Evolutionary conservation across 1,140 invertebrate genomes (phyloP).

Genomic region (Rhagoletis pomonella): DNA sequence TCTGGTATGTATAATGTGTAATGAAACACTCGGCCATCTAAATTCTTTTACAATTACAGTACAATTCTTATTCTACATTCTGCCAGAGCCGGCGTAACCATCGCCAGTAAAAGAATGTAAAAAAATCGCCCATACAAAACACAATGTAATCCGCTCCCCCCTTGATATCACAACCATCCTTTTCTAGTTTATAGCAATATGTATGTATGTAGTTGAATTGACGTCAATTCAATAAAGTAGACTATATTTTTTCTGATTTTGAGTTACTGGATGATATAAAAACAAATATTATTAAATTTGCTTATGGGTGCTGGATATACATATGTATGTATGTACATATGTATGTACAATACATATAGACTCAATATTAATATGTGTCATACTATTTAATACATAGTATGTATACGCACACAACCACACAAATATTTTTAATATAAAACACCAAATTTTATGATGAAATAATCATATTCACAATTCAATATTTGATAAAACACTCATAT

Average conservation of each 20-base stretch:
- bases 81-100: no score
- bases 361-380: not conserved
- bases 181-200: not conserved
- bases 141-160: no score
- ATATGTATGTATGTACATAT: not conserved
- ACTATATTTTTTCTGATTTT: not conserved
- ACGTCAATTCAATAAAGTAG: not conserved
- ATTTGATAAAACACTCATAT: not conserved
- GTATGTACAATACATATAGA: not conserved
- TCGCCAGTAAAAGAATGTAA: no score
- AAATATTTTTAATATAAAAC: conserved; percentile 13
- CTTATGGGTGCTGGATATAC: not conserved
- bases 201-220: not conserved
- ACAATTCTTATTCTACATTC: no score
- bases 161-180: not conserved
- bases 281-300: not conserved
- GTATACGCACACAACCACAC: not conserved
- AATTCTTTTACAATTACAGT: no score
- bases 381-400: not conserved
- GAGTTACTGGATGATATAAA: not conserved
- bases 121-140: no score
- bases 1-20: no score
- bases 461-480: conserved; percentile 13
- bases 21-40: no score
- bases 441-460: conserved; percentile 29